Conservation (phyloP, 2,797 vertebrate genomes). For the Gorsachius magnificus region DNA sequence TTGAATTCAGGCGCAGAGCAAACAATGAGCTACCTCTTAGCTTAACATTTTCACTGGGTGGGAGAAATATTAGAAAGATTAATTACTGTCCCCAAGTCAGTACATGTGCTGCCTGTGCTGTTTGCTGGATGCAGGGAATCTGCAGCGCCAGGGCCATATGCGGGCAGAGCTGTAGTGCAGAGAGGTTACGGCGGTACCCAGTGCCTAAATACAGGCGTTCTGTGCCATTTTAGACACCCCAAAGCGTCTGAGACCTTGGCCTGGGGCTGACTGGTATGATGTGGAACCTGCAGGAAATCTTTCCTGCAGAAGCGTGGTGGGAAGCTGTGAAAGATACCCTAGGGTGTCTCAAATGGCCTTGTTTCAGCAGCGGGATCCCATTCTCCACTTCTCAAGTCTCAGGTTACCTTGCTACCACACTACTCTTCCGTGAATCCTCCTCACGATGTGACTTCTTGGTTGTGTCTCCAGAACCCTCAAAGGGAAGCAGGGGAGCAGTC, state of each 20-base stretch:
- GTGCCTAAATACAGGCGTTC: background rate
- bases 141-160: background rate
- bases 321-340: background rate
- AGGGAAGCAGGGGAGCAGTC: background rate
- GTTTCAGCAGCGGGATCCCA: background rate
- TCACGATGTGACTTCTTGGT: background rate
- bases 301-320: background rate
- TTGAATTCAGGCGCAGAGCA: background rate
- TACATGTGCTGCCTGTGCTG: background rate
- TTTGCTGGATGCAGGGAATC: background rate
- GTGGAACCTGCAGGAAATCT: background rate
- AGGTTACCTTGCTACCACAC: background rate
- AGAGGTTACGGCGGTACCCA: background rate
- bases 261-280: background rate
- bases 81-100: background rate
- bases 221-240: background rate
- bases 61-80: background rate
- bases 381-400: background rate
- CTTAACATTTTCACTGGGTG: background rate
- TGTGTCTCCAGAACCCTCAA: background rate
- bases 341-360: background rate
- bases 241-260: rapidly evolving
- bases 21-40: constrained; percentile 19
- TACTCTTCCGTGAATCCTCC: background rate
- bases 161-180: background rate